Conservation (phyloP, 1,140 invertebrate genomes). For the Ctenoplectra terminalis region DNA sequence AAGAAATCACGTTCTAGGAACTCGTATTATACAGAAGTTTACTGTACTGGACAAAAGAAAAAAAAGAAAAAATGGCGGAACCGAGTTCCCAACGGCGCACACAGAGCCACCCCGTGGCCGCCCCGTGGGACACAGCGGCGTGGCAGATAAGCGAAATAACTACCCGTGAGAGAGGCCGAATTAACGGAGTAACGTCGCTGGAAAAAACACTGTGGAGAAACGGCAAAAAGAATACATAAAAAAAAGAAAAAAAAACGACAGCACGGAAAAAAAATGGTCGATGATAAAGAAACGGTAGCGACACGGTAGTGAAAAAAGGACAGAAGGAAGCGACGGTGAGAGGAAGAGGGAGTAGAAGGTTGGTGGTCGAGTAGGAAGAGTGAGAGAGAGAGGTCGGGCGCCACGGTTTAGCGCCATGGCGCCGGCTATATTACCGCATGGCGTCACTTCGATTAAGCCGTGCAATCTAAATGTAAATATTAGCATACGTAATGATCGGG, state of each 20-base stretch:
- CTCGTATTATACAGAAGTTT: too few species aligned
- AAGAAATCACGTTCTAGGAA: too few species aligned
- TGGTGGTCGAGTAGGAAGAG: constrained; percentile 9
- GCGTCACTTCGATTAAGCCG: constrained; percentile 81
- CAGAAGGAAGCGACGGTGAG: background rate
- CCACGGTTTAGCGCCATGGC: constrained; percentile 79
- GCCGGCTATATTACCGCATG: constrained; percentile 80
- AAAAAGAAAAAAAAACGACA: background rate
- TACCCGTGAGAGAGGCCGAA: constrained; percentile 45
- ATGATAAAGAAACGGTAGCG: constrained; percentile 27
- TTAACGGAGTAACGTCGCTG: background rate
- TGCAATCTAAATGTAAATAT: constrained; percentile 82
- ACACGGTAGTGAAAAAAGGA: background rate
- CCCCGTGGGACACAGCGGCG: background rate
- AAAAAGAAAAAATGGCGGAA: background rate
- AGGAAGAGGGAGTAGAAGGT: constrained; percentile 20
- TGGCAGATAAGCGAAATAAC: constrained; percentile 35
- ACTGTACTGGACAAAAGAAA: too few species aligned
- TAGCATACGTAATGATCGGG: constrained; percentile 80
- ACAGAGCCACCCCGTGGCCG: background rate
- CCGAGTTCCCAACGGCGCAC: background rate
- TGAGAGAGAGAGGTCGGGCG: constrained; percentile 67
- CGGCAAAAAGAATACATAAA: background rate
- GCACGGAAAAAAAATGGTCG: constrained; percentile 10
- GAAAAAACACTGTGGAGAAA: background rate